These are phyloP conservation scores for Dendrolimus pini DNA, from an alignment of 2,888 invertebrate species.

Conservation along the genomic window DNA sequence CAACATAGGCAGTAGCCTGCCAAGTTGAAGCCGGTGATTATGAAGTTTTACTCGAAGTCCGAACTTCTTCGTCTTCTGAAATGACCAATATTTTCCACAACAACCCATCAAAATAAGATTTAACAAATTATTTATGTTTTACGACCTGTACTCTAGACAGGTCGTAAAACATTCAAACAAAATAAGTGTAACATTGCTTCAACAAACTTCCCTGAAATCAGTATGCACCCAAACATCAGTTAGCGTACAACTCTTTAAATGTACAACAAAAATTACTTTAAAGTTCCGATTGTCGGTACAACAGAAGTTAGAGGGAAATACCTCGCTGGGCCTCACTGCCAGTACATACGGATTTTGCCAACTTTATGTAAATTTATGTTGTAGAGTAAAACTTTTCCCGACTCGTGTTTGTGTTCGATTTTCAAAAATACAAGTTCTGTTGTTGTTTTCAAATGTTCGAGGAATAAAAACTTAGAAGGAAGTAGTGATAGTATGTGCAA, in stretches of 20 bases:
- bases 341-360: conserved; percentile 1
- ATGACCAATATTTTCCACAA: too few relatives aligned
- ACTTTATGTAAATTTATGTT: conserved; percentile 8
- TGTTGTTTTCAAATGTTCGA: neutral
- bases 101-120: too few relatives aligned
- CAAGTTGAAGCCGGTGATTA: too few relatives aligned
- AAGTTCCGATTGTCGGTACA: neutral
- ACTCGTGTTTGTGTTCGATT: conserved; percentile 1
- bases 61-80: too few relatives aligned
- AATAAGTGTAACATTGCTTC: neutral
- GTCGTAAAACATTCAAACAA: neutral
- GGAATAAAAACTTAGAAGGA: too few relatives aligned
- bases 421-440: neutral
- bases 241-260: neutral
- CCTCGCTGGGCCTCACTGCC: neutral
- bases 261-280: neutral
- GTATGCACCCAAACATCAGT: neutral
- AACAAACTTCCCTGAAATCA: neutral
- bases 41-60: too few relatives aligned
- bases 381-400: conserved; percentile 3
- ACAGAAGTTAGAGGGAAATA: conserved; percentile 5
- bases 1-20: too few relatives aligned
- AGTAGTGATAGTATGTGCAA: too few relatives aligned
- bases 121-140: too few relatives aligned
- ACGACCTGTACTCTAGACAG: too few relatives aligned